Conservation (phyloP, 2,888 invertebrate species). For the Homarus gammarus region DNA sequence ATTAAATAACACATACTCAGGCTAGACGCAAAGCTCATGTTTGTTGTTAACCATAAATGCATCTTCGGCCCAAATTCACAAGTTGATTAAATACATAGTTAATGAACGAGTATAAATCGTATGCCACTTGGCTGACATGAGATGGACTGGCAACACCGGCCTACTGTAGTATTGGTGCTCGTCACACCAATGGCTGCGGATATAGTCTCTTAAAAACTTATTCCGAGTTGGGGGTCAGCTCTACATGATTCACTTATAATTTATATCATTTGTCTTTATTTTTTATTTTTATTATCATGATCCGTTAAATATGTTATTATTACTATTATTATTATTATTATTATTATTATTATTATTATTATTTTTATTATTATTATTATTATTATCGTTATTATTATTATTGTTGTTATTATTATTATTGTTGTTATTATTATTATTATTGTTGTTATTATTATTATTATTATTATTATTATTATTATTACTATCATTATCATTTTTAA, state of each 20-base stretch:
- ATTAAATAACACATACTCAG: too few relatives aligned
- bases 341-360: conserved; percentile 1
- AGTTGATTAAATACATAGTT: conserved; percentile 3
- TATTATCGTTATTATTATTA: conserved; percentile 14
- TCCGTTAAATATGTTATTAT: too few relatives aligned
- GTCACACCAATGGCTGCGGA: too few relatives aligned
- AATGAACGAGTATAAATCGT: too few relatives aligned
- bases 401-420: conserved; percentile 4
- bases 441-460: conserved; percentile 24
- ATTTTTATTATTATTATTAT: conserved; percentile 4
- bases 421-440: conserved; percentile 10
- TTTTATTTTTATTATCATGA: background rate
- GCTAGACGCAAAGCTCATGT: conserved; percentile 33
- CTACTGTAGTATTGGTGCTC: too few relatives aligned
- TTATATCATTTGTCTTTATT: too few relatives aligned
- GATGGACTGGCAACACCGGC: too few relatives aligned
- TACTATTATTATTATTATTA: conserved; percentile 5
- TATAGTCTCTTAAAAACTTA: too few relatives aligned
- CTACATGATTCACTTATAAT: too few relatives aligned
- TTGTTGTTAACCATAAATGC: conserved; percentile 11
- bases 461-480: conserved; percentile 9
- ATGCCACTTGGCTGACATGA: too few relatives aligned
- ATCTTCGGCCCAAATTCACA: conserved; percentile 26
- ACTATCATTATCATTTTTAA: background rate
- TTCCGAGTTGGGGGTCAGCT: too few relatives aligned